Conservation (phyloP, 2,797 vertebrate species). For the Poecilia gillii region DNA sequence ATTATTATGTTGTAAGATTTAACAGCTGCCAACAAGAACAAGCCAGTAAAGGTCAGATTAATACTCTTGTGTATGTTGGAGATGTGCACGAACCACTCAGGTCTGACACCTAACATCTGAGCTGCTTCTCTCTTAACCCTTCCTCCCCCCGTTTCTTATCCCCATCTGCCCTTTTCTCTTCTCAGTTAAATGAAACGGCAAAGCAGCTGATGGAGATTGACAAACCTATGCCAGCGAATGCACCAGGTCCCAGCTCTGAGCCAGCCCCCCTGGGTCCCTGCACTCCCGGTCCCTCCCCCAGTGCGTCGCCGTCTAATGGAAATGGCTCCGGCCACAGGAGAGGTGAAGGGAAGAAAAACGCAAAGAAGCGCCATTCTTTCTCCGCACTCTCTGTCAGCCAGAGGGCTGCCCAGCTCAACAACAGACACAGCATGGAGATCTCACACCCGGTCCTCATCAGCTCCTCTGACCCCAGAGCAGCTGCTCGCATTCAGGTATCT, state of each 20-base stretch:
- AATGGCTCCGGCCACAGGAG: slow-evolving; percentile 83
- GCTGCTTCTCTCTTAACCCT: slow-evolving; percentile 2
- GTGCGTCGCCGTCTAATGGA: slow-evolving; percentile 72
- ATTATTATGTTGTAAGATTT: slow-evolving; percentile 51
- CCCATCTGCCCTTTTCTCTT: slow-evolving; percentile 10
- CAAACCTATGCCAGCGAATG: slow-evolving; percentile 83
- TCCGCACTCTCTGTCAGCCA: slow-evolving; percentile 95
- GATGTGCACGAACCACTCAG: slow-evolving; percentile 39
- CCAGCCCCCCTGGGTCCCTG: slow-evolving; percentile 73
- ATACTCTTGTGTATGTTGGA: slow-evolving; percentile 26
- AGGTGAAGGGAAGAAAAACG: slow-evolving; percentile 93
- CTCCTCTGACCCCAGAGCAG: slow-evolving; percentile 93
- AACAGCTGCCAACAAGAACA: slow-evolving; percentile 51
- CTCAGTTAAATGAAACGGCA: slow-evolving; percentile 94
- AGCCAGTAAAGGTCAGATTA: slow-evolving; percentile 40
- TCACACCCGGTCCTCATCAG: slow-evolving; percentile 96
- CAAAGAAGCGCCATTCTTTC: slow-evolving; percentile 98
- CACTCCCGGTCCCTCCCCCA: slow-evolving; percentile 74
- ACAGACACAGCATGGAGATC: slow-evolving; percentile 99
- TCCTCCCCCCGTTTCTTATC: neutral
- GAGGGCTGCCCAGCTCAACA: slow-evolving; percentile 91
- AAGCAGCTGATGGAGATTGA: slow-evolving; percentile 98
- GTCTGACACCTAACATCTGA: slow-evolving; percentile 40
- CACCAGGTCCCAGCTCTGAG: slow-evolving; percentile 79
- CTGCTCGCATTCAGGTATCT: slow-evolving; percentile 87